Percentiles rank a stretch among this genome's conserved stretches.
Evolutionary conservation across 1,140 invertebrate genomes (phyloP).

Genomic region (Panonychus citri): DNA sequence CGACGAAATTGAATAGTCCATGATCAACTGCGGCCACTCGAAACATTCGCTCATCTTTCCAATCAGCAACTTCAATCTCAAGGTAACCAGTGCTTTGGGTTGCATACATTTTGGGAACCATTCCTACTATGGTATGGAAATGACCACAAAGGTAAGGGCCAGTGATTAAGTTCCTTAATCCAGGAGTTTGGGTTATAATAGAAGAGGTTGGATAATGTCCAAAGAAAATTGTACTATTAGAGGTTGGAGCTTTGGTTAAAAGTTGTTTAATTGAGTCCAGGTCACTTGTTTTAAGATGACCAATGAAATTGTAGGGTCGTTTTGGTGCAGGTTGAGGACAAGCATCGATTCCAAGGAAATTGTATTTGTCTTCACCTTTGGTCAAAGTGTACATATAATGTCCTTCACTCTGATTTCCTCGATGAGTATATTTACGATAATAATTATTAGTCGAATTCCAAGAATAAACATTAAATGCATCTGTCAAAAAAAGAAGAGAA

Average conservation of each 20-base stretch:
- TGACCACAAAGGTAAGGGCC: conserved; percentile 74
- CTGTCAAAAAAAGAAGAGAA: conserved; percentile 31
- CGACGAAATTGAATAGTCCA: conserved; percentile 65
- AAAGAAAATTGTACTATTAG: conserved; percentile 43
- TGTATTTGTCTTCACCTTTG: conserved; percentile 31
- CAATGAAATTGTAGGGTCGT: conserved; percentile 79
- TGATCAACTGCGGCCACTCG: conserved; percentile 62
- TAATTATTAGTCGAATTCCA: neutral
- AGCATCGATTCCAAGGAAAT: conserved; percentile 69
- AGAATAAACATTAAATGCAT: conserved; percentile 57
- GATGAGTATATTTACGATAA: conserved; percentile 45
- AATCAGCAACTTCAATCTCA: conserved; percentile 74
- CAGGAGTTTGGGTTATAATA: conserved; percentile 38
- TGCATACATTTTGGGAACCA: conserved; percentile 63
- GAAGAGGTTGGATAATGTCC: conserved; percentile 81
- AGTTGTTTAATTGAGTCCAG: conserved; percentile 5
- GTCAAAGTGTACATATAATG: conserved; percentile 49
- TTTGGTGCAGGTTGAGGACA: conserved; percentile 58
- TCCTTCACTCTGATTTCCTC: conserved; percentile 39
- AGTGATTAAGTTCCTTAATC: conserved; percentile 30
- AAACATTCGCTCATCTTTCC: conserved; percentile 74
- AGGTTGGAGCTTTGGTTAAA: neutral
- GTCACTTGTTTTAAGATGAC: conserved; percentile 33
- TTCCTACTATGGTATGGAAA: conserved; percentile 53
- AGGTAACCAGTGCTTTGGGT: conserved; percentile 62